Evolutionary conservation across 2,113 vertebrate species (phyloP).

Genomic region (Chaetops frenatus): DNA sequence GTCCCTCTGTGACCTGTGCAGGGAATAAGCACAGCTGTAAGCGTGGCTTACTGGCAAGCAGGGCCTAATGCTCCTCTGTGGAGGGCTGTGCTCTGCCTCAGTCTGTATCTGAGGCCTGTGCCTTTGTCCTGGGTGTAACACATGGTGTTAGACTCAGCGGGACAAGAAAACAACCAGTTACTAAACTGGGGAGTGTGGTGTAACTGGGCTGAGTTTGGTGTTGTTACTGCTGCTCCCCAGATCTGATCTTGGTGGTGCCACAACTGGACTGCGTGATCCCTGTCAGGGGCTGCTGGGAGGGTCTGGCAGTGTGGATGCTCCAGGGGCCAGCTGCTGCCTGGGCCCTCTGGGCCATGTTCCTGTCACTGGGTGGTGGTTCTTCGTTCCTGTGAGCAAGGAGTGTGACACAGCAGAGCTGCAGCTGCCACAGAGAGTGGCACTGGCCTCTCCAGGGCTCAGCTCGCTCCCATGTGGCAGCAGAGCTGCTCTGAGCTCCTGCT

Average conservation of each 20-base stretch:
- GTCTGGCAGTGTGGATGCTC: neutral
- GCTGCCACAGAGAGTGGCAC: neutral
- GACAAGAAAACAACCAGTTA: neutral
- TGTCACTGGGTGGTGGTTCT: neutral
- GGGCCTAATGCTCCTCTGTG: neutral
- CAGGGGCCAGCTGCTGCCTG: fast-evolving
- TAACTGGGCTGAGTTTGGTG: neutral
- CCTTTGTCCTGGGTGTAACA: neutral
- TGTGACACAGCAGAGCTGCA: neutral
- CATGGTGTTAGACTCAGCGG: fast-evolving
- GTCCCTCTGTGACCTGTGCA: neutral
- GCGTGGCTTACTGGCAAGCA: neutral
- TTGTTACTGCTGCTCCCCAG: neutral
- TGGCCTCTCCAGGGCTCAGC: neutral
- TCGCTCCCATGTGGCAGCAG: fast-evolving
- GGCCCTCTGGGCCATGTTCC: neutral
- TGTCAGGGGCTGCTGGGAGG: neutral
- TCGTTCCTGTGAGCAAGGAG: neutral
- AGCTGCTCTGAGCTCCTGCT: neutral
- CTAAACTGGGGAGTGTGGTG: neutral
- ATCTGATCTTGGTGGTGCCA: fast-evolving
- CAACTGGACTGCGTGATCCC: neutral
- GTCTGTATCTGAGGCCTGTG: neutral
- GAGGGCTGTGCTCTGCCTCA: neutral
- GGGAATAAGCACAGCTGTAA: neutral